Evolutionary conservation across 2,888 invertebrate species (phyloP).

Genomic region (Tipula vernalis): DNA sequence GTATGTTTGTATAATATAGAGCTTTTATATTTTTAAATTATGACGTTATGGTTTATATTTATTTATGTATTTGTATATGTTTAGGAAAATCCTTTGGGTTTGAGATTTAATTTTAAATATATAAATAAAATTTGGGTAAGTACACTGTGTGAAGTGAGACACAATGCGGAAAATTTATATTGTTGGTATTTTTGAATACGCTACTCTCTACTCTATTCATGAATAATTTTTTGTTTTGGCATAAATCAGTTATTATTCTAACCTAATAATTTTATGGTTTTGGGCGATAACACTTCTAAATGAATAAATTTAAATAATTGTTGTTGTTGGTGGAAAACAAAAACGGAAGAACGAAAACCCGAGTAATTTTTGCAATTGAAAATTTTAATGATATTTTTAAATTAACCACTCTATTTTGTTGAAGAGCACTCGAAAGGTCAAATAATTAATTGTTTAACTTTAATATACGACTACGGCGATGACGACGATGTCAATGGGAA

Average conservation of each 20-base stretch:
- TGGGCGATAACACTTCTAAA: not conserved
- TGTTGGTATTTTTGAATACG: not conserved
- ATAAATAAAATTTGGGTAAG: not conserved
- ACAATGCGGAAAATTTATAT: not conserved
- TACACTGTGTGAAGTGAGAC: not conserved
- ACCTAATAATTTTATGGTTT: slow-evolving; percentile 4
- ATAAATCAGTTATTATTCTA: not conserved
- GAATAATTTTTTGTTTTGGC: not conserved
- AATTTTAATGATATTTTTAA: not conserved
- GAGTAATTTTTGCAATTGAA: not conserved
- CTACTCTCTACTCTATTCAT: not conserved
- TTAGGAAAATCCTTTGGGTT: not conserved
- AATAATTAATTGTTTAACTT: not conserved
- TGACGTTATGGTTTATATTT: not conserved
- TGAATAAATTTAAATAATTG: not conserved
- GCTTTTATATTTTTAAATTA: not conserved
- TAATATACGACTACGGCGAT: not conserved
- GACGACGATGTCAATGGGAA: too few relatives aligned
- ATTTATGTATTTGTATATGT: not conserved
- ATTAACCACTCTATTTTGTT: not conserved
- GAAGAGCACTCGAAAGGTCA: not conserved
- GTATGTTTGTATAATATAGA: not conserved
- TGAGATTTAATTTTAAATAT: not conserved
- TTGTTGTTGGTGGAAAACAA: not conserved
- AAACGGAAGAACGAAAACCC: not conserved